Evolutionary conservation across 2,113 vertebrate genomes (phyloP).

Genomic region (Dolichotis patagonum): DNA sequence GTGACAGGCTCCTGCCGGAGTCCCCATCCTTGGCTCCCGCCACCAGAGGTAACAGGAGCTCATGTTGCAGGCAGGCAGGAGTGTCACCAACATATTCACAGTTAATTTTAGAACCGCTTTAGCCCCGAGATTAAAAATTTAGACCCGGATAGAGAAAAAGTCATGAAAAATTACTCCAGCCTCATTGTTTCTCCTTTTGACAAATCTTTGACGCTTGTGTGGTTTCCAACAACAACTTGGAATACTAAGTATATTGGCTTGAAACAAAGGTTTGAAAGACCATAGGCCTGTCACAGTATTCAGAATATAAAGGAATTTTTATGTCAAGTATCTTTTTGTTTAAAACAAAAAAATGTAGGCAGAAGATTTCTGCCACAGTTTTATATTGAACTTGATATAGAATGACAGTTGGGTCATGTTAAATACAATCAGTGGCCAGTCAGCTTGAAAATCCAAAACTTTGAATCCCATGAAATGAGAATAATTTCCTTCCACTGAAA

Average conservation of each 20-base stretch:
- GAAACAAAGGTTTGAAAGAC: not conserved
- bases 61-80: not conserved
- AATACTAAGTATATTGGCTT: slow-evolving; percentile 24
- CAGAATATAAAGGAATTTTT: slow-evolving; percentile 28
- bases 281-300: not conserved
- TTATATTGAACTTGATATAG: slow-evolving; percentile 56
- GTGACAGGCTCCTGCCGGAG: fast-evolving
- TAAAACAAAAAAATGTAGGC: slow-evolving; percentile 56
- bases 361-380: slow-evolving; percentile 49
- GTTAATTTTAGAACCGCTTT: not conserved
- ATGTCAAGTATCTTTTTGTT: slow-evolving; percentile 9
- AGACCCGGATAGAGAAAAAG: not conserved
- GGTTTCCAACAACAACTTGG: not conserved
- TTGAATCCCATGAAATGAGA: slow-evolving; percentile 21
- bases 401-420: slow-evolving; percentile 79
- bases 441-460: slow-evolving; percentile 72
- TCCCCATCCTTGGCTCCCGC: not conserved
- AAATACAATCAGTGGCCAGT: slow-evolving; percentile 79
- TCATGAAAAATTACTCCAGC: not conserved
- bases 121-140: not conserved
- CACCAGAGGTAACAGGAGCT: not conserved
- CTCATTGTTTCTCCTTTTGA: not conserved
- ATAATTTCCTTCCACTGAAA: slow-evolving; percentile 57
- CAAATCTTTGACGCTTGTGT: slow-evolving; percentile 2
- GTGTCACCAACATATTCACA: not conserved